Base-by-base conservation (phyloP, 2,797 vertebrate genomes). In the Aplochiton taeniatus region DNA sequence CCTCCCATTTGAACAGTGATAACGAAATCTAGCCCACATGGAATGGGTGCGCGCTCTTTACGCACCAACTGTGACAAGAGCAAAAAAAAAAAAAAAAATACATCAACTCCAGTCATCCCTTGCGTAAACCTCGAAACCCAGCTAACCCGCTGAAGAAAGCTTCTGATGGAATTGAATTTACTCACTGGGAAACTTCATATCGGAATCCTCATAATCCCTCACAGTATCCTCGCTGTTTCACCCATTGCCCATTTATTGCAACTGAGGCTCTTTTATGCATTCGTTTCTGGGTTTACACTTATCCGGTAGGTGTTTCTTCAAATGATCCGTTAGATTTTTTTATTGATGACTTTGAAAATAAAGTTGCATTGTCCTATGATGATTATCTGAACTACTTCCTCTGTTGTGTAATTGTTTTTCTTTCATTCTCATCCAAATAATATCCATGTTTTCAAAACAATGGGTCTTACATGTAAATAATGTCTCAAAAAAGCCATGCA, bases 171-270 rank as follows among this genome's bases (percentile, higher is more conserved):
- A 81, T 77, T 76, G 63, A 61, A 70, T 75, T 73, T 90, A 94
- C 93, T 94, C 90, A 94, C 93, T 86, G 84, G 87, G 81, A 80
- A 88, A 84, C 78, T 93, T 90, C 91, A 93, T 93, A 77, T 86
- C 85, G 78, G 81, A 83, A 64, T 90, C 87, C 75, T 70, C 88
- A 90, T 84, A 88, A 77, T 85, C 80, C 79, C 77, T 88, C 82
- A 80, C 84, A 81, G 82, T 83, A 70, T 92, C 87, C 88, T 85
- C 80, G 78, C 79, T 69, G 74, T 87, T 86, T 83, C 83, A 78
- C 82, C 85, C 85, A 88, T 89, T 84, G 88, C 70, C 81, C 82
- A 85, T 92, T 91, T 90, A 92, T 93, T 93, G 90, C 86, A 85
- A 88, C 89, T 86, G 73, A 86, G 85, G 89, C 87, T 87, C 89